Evolutionary conservation across 2,888 invertebrate species (phyloP).

Genomic region (Aphodius sticticus): DNA sequence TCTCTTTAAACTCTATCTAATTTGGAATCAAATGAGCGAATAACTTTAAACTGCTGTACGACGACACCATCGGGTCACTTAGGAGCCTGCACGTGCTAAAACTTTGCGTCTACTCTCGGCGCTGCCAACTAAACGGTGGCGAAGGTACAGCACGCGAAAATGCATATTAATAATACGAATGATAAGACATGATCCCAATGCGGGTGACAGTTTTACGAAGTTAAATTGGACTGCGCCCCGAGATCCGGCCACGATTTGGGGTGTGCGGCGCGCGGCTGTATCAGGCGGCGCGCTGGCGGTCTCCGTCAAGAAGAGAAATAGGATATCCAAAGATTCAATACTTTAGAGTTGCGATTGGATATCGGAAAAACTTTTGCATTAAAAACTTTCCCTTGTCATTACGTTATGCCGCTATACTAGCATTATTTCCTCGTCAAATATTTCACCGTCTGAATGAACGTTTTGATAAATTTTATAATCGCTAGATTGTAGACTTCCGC

Average conservation of each 20-base stretch:
- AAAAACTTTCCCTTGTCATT: not conserved
- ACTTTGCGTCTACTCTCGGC: not conserved
- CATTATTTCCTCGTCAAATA: not conserved
- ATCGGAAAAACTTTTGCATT: not conserved
- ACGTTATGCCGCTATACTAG: not conserved
- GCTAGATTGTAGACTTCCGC: too few species aligned
- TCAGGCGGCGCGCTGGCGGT: not conserved
- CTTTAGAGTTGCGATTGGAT: slow-evolving; percentile 4
- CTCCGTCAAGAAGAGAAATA: slow-evolving; percentile 4
- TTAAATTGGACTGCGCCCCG: slow-evolving; percentile 33
- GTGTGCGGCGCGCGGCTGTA: not conserved
- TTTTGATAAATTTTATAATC: not conserved
- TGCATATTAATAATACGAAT: slow-evolving; percentile 31
- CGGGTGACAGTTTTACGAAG: slow-evolving; percentile 35
- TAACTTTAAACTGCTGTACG: too few species aligned
- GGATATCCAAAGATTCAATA: not conserved
- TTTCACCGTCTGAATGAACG: not conserved
- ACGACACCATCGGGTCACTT: not conserved
- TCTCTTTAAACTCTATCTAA: too few species aligned
- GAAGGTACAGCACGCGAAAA: not conserved
- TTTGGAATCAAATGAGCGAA: too few species aligned
- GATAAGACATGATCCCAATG: slow-evolving; percentile 33
- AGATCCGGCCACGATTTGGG: slow-evolving; percentile 5
- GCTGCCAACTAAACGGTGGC: not conserved
- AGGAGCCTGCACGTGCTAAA: not conserved